Conservation (phyloP, 2,113 vertebrate genomes). For the Macrotis lagotis region DNA sequence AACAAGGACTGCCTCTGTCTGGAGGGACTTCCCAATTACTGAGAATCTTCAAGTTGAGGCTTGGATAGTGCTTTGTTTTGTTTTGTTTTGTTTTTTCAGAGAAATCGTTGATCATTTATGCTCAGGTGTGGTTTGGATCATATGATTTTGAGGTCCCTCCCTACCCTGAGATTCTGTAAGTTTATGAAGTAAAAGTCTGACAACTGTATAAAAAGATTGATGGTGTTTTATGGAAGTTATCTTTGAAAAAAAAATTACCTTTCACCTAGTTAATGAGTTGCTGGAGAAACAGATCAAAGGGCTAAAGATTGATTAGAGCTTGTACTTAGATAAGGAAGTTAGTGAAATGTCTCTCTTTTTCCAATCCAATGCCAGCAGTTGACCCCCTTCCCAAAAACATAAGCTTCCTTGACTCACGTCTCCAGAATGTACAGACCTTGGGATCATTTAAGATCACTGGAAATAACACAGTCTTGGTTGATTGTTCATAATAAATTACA, state of each 20-base stretch:
- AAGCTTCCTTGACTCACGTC: not conserved
- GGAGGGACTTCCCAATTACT: not conserved
- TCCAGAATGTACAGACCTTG: not conserved
- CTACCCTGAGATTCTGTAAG: not conserved
- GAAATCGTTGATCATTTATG: not conserved
- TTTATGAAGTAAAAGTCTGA: not conserved
- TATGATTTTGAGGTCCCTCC: not conserved
- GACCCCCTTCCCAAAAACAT: not conserved
- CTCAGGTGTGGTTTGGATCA: not conserved
- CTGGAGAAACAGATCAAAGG: not conserved
- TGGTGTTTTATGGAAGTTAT: not conserved
- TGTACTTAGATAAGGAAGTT: not conserved
- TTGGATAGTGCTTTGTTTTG: not conserved
- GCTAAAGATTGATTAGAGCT: not conserved
- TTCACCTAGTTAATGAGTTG: not conserved
- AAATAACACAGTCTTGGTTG: not conserved
- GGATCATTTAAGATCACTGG: not conserved
- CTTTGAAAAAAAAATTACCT: not conserved
- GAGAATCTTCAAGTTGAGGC: not conserved
- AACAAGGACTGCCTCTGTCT: not conserved
- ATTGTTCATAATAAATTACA: not conserved
- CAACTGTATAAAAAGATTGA: not conserved
- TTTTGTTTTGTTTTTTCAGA: not conserved
- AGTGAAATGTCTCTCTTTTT: not conserved
- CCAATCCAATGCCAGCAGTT: not conserved